Evolutionary conservation across 30 jellyfish, hydroid and myxozoan species (phyloP), one percentile per base, ranked within the genome.

Genomic region (Aurelia aurita): DNA sequence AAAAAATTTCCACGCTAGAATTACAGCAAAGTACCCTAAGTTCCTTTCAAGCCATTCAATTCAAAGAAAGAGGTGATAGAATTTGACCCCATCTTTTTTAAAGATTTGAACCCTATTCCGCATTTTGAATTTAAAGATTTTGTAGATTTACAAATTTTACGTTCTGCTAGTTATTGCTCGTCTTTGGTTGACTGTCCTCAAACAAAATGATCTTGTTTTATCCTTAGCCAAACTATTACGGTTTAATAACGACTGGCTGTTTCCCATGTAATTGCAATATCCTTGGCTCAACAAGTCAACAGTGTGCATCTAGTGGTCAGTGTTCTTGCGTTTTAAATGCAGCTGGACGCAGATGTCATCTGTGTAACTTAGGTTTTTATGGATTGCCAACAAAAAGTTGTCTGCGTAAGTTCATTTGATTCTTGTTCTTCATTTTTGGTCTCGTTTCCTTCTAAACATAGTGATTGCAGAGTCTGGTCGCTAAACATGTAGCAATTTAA

Each of bases 351-450:
- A 86, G 82, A 59, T 92, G 98, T 69, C 96, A 86, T 55, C 19
- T 23, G 26, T 92, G 98, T 49, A 67, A 45, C 14, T 31, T 46
- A 0, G 98, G 98, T 5, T 87, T 28, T 85, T 92, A 25, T 68
- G 98, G 98, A 28, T 87, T 92, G 13, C 98, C 98, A 39, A 20
- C 92, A 26, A 65, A 32, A 27, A 15, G 89, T 9, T 92, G 98
- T 75, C 85, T 72, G 58, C 86, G 98, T 92, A 82, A 15, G 98
- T 51, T 29, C 23, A 29, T 22, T 11, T 64, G 21, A 29, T 28
- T 27, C n/a, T n/a, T n/a, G n/a, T n/a, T 54, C 39, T 74, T 54
- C 49, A 21, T 31, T 14, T 80, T n/a, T 64, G n/a, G n/a, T n/a
- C n/a, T 77, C 5, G 9, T 23, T n/a, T 77, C 35, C 28, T 23